A percentile compares a stretch with the other conserved stretches of the same genome.
phyloP scores from a whole-genome alignment of 2,113 vertebrate species.

The human region GRCh38 chr12:23112501-23113000 shows the following conservation, averaged over 20 bases:
- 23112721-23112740: neutral
- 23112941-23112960: neutral
- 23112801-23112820: neutral
- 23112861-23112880: neutral
- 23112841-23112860: neutral
- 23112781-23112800: neutral
- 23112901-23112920: neutral
- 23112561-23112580: neutral
- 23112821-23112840: neutral
- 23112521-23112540: neutral
- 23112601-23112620: neutral
- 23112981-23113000: neutral
- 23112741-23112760: neutral
- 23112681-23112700: neutral
- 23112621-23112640: neutral
- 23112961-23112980: neutral
- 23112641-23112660: neutral
- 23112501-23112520: neutral
- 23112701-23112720: neutral
- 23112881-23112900: neutral
- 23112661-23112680: neutral
- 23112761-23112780: neutral
- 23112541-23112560: neutral
- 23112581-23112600: neutral
- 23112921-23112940: neutral